These are phyloP conservation scores for Turdus rufiventris DNA, from an alignment of 2,113 vertebrate genomes.

Conservation along the genomic window DNA sequence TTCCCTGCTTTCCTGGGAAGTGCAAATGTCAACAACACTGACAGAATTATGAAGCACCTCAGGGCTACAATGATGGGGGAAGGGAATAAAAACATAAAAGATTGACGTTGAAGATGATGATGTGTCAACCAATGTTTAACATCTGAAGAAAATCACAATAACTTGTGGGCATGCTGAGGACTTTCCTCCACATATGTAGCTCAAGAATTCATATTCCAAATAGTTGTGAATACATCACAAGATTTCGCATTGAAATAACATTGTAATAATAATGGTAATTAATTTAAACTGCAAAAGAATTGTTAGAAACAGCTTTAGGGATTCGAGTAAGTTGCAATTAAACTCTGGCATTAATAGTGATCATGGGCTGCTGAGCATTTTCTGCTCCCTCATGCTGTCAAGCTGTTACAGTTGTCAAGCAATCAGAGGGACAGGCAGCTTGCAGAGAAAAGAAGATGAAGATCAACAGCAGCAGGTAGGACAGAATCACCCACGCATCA, in stretches of 20 bases:
- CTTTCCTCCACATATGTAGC: not conserved
- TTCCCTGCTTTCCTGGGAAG: not conserved
- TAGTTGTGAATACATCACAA: not conserved
- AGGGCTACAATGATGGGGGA: not conserved
- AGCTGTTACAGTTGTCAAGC: not conserved
- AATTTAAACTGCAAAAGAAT: not conserved
- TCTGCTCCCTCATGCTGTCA: not conserved
- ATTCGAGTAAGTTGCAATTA: not conserved
- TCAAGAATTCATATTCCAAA: not conserved
- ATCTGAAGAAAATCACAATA: not conserved
- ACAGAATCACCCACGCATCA: not conserved
- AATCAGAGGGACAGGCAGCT: not conserved
- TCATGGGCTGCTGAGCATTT: not conserved
- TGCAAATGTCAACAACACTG: not conserved
- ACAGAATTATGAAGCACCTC: not conserved
- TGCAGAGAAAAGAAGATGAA: not conserved
- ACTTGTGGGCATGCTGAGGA: not conserved
- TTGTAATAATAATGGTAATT: not conserved
- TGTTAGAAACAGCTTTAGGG: not conserved
- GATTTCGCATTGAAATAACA: not conserved
- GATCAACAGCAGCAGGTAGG: not conserved
- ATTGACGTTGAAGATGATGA: not conserved
- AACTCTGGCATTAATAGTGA: not conserved
- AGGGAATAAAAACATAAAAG: not conserved
- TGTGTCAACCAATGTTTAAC: not conserved